Percentiles rank a stretch among this genome's conserved stretches.
These are phyloP conservation scores for Drosophila melanosoma DNA, from an alignment of 2,888 invertebrate genomes.

Conservation along the genomic window DNA sequence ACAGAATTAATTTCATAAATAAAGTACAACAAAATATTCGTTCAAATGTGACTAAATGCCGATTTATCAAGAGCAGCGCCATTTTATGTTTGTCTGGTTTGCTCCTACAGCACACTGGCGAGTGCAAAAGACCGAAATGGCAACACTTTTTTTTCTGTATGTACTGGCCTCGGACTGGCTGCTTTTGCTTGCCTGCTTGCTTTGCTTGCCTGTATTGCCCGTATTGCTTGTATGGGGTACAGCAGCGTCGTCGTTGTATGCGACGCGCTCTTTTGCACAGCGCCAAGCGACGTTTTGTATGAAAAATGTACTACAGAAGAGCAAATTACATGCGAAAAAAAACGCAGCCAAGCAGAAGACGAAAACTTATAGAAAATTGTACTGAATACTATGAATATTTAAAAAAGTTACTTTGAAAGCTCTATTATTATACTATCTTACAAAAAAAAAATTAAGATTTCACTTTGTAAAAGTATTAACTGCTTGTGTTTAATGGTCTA, in stretches of 20 bases:
- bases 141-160: slow-evolving; percentile 80
- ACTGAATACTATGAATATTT: slow-evolving; percentile 7
- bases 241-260: slow-evolving; percentile 61
- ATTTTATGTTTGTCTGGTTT: slow-evolving; percentile 47
- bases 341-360: slow-evolving; percentile 16
- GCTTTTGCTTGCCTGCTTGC: slow-evolving; percentile 37
- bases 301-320: slow-evolving; percentile 57
- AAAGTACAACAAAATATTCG: slow-evolving; percentile 6
- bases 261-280: slow-evolving; percentile 64
- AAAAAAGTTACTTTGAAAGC: neutral
- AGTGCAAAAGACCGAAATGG: slow-evolving; percentile 72
- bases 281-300: slow-evolving; percentile 56
- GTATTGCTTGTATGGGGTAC: slow-evolving; percentile 52
- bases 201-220: slow-evolving; percentile 46
- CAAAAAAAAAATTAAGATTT: neutral
- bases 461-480: neutral
- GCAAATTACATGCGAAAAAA: slow-evolving; percentile 39
- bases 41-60: slow-evolving; percentile 25
- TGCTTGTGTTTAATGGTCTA: neutral
- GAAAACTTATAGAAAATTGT: slow-evolving; percentile 29
- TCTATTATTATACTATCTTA: neutral
- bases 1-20: slow-evolving; percentile 53
- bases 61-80: slow-evolving; percentile 39
- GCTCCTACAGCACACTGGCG: slow-evolving; percentile 23
- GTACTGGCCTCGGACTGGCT: slow-evolving; percentile 56